Conservation (phyloP, 2,113 vertebrate species). For the Oxyura jamaicensis region DNA sequence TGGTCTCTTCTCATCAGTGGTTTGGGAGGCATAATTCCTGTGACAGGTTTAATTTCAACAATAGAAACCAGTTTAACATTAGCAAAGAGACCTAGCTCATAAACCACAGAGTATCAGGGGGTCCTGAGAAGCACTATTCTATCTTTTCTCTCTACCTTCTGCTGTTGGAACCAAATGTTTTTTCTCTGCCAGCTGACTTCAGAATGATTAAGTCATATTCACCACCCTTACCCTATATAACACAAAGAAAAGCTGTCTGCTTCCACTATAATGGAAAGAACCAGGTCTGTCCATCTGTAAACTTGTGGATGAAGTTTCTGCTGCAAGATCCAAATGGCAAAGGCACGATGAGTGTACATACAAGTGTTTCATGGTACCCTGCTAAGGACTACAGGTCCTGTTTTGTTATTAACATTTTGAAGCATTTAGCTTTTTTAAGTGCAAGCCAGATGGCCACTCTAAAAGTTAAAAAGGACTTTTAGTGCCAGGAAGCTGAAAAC, state of each 20-base stretch:
- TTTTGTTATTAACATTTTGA: neutral
- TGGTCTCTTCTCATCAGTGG: slow-evolving; percentile 93
- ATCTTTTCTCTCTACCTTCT: neutral
- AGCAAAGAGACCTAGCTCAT: neutral
- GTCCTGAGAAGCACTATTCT: rapidly evolving
- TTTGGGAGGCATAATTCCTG: slow-evolving; percentile 94
- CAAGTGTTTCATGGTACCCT: neutral
- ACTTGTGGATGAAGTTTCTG: neutral
- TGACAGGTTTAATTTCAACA: slow-evolving; percentile 11
- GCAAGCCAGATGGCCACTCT: neutral
- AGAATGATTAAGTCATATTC: neutral
- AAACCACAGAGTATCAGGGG: neutral
- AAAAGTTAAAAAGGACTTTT: neutral
- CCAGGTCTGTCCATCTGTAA: neutral
- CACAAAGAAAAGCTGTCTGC: neutral
- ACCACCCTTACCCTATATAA: neutral
- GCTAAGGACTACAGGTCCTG: neutral
- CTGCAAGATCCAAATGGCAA: neutral
- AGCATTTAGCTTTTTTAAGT: neutral
- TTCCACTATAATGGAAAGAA: neutral
- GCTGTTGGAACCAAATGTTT: neutral
- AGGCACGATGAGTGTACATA: neutral
- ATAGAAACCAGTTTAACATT: neutral
- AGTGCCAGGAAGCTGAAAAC: neutral
- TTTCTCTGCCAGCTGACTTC: neutral